Conservation (phyloP, 2,113 vertebrate species). For the Semicossyphus pulcher region DNA sequence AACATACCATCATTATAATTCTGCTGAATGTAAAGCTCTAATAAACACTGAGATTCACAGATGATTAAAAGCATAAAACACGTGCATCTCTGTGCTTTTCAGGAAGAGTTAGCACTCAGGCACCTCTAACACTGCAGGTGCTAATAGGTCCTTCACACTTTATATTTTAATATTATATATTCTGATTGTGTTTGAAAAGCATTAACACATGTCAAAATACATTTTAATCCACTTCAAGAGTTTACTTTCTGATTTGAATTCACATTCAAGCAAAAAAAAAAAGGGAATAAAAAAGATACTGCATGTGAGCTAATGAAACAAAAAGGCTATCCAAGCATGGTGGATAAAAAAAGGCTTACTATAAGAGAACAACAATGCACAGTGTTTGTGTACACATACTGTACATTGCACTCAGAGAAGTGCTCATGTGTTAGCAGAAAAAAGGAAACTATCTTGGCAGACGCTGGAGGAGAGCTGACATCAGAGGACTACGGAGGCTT, state of each 20-base stretch:
- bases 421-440: slow-evolving; percentile 17
- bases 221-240: not conserved
- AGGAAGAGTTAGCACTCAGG: slow-evolving; percentile 5
- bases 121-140: slow-evolving; percentile 1
- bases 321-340: not conserved
- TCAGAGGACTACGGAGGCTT: slow-evolving; percentile 76
- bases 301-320: not conserved
- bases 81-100: slow-evolving; percentile 9
- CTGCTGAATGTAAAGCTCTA: slow-evolving; percentile 21
- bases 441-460: slow-evolving; percentile 50
- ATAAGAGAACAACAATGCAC: not conserved
- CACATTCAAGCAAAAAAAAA: not conserved
- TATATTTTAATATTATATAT: slow-evolving; percentile 16
- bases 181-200: not conserved
- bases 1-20: not conserved
- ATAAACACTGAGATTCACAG: slow-evolving; percentile 13
- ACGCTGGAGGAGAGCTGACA: slow-evolving; percentile 76
- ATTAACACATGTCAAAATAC: slow-evolving; percentile 3
- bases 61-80: slow-evolving; percentile 37
- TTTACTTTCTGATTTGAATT: not conserved
- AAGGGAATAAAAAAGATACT: not conserved
- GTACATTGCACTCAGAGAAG: slow-evolving; percentile 9
- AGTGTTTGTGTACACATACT: slow-evolving; percentile 1
- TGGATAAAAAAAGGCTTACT: not conserved
- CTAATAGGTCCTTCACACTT: not conserved